Evolutionary conservation across 2,113 vertebrate species (phyloP), one percentile per base, ranked within the genome.

Genomic region (Amphiprion ocellaris): DNA sequence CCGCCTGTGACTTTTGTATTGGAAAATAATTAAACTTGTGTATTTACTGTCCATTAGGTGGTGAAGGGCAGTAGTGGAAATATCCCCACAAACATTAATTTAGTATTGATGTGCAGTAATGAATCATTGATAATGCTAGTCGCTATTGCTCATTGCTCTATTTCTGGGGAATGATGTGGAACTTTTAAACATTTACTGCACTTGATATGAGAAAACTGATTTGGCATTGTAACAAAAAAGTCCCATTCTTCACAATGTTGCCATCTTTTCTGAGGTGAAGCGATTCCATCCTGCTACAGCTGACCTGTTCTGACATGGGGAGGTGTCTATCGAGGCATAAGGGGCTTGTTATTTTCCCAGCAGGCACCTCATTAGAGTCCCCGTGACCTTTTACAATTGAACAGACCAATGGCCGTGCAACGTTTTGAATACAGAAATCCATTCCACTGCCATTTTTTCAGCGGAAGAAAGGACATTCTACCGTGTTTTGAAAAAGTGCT

Each of bases 271-370:
- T 5, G 4, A 67, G 66, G 59, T 83, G 77, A 73, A 75, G 62
- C 61, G 0, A 65, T 81, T 90, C 83, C 81, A 84, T 85, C 63
- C 60, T 65, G 77, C 77, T 71, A 49, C 77, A 67, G 77, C 66
- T 89, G 85, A 90, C 87, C 79, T 81, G 67, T 37, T 69, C 64
- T 89, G 87, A 90, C 81, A 83, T 41, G 4, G 70, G 55, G 83
- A 87, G 82, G 81, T 56, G 56, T 82, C 88, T 80, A 80, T 77
- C 1, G 23, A 83, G 79, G 84, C 85, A 74, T 85, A 61, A 84
- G 77, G 81, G 54, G 66, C 86, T 90, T 90, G 88, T 92, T 90
- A 90, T 92, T 93, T 89, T 85, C 86, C 86, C 88, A 86, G 84
- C 64, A 90, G 83, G 83, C 69, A 77, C 87, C 90, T 92, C 86